phyloP scores from a whole-genome alignment of 2,113 vertebrate species.

The Malurus alboscapulatus region DNA sequence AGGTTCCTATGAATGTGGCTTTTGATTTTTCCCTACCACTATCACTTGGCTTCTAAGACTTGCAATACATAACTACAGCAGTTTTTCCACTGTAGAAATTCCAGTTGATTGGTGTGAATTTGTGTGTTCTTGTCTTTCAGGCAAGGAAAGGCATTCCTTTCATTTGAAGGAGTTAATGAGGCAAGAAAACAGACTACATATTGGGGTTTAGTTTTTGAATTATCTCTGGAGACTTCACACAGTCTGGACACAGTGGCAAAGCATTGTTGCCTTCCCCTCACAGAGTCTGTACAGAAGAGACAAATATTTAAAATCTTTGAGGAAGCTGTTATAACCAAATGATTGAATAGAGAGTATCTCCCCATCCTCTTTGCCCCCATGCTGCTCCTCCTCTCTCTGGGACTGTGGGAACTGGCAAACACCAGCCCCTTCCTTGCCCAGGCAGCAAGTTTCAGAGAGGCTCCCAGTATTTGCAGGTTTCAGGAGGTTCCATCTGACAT shows the following conservation, averaged over 20 bases:
- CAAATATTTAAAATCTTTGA: neutral
- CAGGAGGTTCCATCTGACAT: neutral
- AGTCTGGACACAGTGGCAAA: neutral
- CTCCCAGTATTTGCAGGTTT: neutral
- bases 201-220: neutral
- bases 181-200: neutral
- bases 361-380: neutral
- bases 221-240: neutral
- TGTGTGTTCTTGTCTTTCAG: neutral
- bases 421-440: rapidly evolving
- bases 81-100: neutral
- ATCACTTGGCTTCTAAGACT: neutral
- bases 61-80: neutral
- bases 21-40: neutral
- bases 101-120: neutral
- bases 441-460: neutral
- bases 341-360: neutral
- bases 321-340: neutral
- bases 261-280: neutral
- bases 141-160: neutral
- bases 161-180: neutral
- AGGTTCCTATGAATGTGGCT: neutral
- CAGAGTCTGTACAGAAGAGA: neutral
- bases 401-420: neutral
- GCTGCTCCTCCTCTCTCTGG: neutral